Conservation (phyloP, 2,888 invertebrate genomes). For the Nebria salina region DNA sequence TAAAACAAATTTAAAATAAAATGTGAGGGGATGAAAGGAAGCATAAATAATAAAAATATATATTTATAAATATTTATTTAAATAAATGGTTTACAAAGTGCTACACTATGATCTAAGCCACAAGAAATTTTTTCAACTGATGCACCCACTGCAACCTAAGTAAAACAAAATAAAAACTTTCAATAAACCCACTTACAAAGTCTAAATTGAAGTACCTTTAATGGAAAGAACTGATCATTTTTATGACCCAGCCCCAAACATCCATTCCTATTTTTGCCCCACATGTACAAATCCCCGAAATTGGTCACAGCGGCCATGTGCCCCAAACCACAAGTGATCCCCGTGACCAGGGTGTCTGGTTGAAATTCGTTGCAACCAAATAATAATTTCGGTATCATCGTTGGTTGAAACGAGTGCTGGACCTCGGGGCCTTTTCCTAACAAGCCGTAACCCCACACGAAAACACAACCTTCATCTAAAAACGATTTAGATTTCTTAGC, state of each 20-base stretch:
- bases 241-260: constrained; percentile 84
- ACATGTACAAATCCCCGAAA: constrained; percentile 85
- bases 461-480: constrained; percentile 84
- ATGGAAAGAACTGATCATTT: constrained; percentile 88
- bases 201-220: constrained; percentile 68
- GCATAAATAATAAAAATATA: not conserved
- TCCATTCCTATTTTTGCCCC: constrained; percentile 89
- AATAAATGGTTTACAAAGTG: constrained; percentile 78
- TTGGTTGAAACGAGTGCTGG: constrained; percentile 72
- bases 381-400: constrained; percentile 78
- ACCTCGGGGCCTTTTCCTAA: constrained; percentile 88
- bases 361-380: constrained; percentile 90
- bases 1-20: not conserved
- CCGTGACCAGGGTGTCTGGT: constrained; percentile 71
- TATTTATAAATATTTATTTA: constrained; percentile 54
- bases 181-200: constrained; percentile 10
- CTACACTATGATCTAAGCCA: constrained; percentile 87
- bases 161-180: constrained; percentile 66
- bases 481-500: constrained; percentile 23
- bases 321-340: constrained; percentile 77
- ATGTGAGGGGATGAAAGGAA: not conserved
- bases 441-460: constrained; percentile 94
- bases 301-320: constrained; percentile 85
- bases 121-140: constrained; percentile 77
- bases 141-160: constrained; percentile 83